Base-by-base conservation (phyloP, 1,140 invertebrate species). In the Drosophila mayri region DNA sequence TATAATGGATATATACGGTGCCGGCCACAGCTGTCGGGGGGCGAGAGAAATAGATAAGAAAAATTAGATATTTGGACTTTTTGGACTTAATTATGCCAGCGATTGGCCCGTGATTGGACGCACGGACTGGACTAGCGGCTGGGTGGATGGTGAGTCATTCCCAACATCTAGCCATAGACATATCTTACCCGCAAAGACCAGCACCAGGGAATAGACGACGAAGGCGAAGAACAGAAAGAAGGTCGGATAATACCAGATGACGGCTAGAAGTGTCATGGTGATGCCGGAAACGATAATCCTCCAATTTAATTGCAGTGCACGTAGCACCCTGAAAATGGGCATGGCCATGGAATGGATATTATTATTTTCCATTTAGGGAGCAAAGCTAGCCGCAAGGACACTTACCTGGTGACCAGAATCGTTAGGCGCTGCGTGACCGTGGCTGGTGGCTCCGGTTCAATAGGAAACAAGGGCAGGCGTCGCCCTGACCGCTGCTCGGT, bases 221-320 rank as follows among this genome's bases (percentile, higher is more conserved):
- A 93, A 93, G 40, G 92, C 79, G 40, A 93, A 90, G 61, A 93
- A 87, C 41, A 92, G 81, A 62, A 93, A 93, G 49, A 93, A 92
- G 41, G 88, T 79, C 49, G 92, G 92, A 82, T 92, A 92, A 79
- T 91, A 93, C 85, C 90, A 93, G 76, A 92, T 87, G 64, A 92
- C 79, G 55, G 91, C 90, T 77, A 92, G 76, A n/a, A 92, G 73
- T 54, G 91, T 91, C 62, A 92, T 68, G 11, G 76, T 79, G 58
- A 83, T 79, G 61, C 88, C 81, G 65, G 91, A 92, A 61, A 83
- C 67, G 47, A 91, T 87, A 76, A 92, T 79, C 61, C 90, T 90
- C 91, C 91, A 92, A 81, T 92, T 92, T 54, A 92, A 70, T 85
- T 92, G 91, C 79, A 92, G 30, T 10, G 85, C 70, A 83, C 91